Evolutionary conservation across 2,888 invertebrate genomes (phyloP).

Genomic region (Zaprionus obscuricornis): DNA sequence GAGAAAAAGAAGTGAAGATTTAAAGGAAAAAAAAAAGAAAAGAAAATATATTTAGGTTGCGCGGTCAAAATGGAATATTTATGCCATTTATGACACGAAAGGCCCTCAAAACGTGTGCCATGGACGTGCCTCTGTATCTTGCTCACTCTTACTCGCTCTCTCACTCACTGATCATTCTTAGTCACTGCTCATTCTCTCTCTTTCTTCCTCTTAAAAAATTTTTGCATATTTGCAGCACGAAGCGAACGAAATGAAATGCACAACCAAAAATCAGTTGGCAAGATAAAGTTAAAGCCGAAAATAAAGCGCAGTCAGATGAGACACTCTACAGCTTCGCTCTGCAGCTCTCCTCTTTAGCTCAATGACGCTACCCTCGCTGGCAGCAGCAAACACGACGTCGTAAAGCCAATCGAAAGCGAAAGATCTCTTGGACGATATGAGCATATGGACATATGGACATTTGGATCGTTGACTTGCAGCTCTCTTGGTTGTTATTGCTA

Average conservation of each 20-base stretch:
- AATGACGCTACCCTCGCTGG: constrained; percentile 20
- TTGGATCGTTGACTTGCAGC: constrained; percentile 46
- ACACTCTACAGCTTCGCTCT: constrained; percentile 23
- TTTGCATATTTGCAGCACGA: constrained; percentile 79
- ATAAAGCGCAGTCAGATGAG: constrained; percentile 55
- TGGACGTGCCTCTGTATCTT: constrained; percentile 29
- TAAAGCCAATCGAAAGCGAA: constrained; percentile 70
- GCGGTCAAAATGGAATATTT: constrained; percentile 77
- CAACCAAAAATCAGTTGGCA: constrained; percentile 61
- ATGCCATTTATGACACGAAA: constrained; percentile 78
- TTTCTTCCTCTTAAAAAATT: constrained; percentile 45
- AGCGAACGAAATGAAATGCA: constrained; percentile 48
- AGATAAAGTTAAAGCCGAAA: constrained; percentile 59
- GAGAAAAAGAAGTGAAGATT: neutral
- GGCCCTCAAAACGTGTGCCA: constrained; percentile 76
- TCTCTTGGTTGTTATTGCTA: constrained; percentile 8
- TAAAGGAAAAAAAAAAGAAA: neutral
- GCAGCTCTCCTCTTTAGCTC: neutral
- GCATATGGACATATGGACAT: constrained; percentile 56
- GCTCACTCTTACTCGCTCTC: neutral
- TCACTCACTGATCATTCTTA: neutral
- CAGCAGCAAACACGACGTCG: constrained; percentile 45
- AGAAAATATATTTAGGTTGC: constrained; percentile 68
- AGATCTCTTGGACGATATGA: constrained; percentile 61
- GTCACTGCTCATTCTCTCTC: neutral